Evolutionary conservation across 2,888 invertebrate species (phyloP).

Genomic region (Ectemnius cavifrons): DNA sequence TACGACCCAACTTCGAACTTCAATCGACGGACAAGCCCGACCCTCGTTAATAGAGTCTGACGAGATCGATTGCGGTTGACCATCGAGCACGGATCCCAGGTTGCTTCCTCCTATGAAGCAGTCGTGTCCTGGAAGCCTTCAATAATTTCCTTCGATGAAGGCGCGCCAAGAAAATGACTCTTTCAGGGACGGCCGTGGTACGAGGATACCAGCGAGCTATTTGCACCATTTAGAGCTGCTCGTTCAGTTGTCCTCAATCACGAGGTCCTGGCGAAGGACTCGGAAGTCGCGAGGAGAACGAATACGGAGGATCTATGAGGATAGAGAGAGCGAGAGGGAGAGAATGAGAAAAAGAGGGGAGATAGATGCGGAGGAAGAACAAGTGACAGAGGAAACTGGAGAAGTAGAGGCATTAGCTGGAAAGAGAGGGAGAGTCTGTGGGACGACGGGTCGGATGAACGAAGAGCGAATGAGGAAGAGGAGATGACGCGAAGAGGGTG

Average conservation of each 20-base stretch:
- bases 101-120: conserved; percentile 8
- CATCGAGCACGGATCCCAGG: not conserved
- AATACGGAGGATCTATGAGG: not conserved
- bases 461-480: conserved; percentile 51
- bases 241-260: conserved; percentile 36
- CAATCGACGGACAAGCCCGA: too few relatives aligned
- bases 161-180: not conserved
- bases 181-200: not conserved
- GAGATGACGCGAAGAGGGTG: conserved; percentile 54
- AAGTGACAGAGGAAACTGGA: conserved; percentile 26
- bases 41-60: too few relatives aligned
- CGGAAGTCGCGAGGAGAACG: conserved; percentile 37
- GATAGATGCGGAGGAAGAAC: conserved; percentile 20
- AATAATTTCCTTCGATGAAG: conserved; percentile 18
- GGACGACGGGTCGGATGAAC: conserved; percentile 20
- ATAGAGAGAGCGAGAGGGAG: conserved; percentile 59
- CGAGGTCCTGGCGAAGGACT: conserved; percentile 49
- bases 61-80: too few relatives aligned
- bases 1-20: not conserved
- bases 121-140: not conserved
- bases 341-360: conserved; percentile 47
- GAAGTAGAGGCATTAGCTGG: conserved; percentile 17
- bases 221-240: not conserved
- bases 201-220: conserved; percentile 7
- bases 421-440: conserved; percentile 28